Evolutionary conservation across 2,113 vertebrate species (phyloP), one percentile per base, ranked within the genome.

Genomic region (Strix uralensis): DNA sequence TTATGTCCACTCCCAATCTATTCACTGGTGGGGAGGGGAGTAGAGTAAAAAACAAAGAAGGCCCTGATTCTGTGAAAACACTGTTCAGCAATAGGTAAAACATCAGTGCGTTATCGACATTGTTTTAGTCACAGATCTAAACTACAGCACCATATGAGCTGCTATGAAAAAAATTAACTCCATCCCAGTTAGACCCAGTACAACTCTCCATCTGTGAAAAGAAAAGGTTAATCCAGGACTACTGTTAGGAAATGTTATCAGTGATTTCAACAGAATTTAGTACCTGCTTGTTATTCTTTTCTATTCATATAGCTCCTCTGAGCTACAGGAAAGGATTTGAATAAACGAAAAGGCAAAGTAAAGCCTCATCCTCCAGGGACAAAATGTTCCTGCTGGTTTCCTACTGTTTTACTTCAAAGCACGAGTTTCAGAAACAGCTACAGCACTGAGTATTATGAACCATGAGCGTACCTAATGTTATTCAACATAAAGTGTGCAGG

Each of bases 301-400:
- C 72, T 51, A 84, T 94, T 90, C 7, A 2, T 81, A 59, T 40
- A 73, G 25, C 25, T 90, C 11, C 80, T 81, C 85, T 93, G 88
- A 86, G 74, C 72, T 90, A 32, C 59, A 88, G 63, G 32, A 93
- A 83, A 92, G 44, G 47, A 57, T 80, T n/a, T 92, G 62, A 94
- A 94, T 84, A 66, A 95, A 96, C 90, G 52, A 95, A 95, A 92
- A 86, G n/a, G 25, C 34, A 92, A 91, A 89, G 62, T 80, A 89
- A 94, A 82, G 17, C 11, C 65, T 88, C 26, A 72, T 59, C 26
- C 82, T 86, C 91, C 70, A 85, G 89, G 74, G 87, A 92, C 59
- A 91, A 97, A 92, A 78, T 86, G 90, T 88, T 92, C 72, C 62
- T 94, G 26, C 57, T 83, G n/a, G 51, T 70, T 82, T 93, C 40